These are phyloP conservation scores for Bradynema listronoti DNA, from an alignment of 1,140 invertebrate genomes.

Conservation along the genomic window DNA sequence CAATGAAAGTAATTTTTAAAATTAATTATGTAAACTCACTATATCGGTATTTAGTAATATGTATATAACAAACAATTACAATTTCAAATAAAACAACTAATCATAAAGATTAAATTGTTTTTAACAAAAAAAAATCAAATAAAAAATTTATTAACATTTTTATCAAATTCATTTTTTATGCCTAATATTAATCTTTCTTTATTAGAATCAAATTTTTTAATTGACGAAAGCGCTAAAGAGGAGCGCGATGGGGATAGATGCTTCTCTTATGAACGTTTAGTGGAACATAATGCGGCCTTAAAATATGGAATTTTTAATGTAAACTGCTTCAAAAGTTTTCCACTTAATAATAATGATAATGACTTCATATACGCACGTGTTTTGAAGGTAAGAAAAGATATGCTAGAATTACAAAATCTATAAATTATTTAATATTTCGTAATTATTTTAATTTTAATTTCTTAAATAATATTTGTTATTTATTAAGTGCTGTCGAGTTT, in stretches of 20 bases:
- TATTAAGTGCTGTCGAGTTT: too few relatives aligned
- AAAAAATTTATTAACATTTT: neutral
- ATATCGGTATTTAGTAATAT: too few relatives aligned
- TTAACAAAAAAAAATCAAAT: too few relatives aligned
- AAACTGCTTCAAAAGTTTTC: slow-evolving; percentile 28
- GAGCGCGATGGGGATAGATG: neutral
- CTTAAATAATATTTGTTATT: too few relatives aligned
- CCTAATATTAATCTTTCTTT: slow-evolving; percentile 5
- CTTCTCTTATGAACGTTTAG: too few relatives aligned
- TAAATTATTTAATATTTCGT: neutral
- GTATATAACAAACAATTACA: too few relatives aligned
- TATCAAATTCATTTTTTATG: slow-evolving; percentile 15
- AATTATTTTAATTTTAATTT: neutral
- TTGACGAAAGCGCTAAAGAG: too few relatives aligned
- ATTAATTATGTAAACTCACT: slow-evolving; percentile 3
- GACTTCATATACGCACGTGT: slow-evolving; percentile 35
- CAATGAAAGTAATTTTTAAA: slow-evolving; percentile 29
- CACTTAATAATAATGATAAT: slow-evolving; percentile 26
- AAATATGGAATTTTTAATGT: slow-evolving; percentile 40
- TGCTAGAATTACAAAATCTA: too few relatives aligned
- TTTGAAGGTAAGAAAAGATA: slow-evolving; percentile 26
- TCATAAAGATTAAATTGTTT: too few relatives aligned
- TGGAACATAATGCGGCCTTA: too few relatives aligned
- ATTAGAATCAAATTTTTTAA: neutral
- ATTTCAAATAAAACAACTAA: too few relatives aligned